Evolutionary conservation across 2,888 invertebrate species (phyloP), one percentile per base, ranked within the genome.

Genomic region (Phytoseiulus persimilis): DNA sequence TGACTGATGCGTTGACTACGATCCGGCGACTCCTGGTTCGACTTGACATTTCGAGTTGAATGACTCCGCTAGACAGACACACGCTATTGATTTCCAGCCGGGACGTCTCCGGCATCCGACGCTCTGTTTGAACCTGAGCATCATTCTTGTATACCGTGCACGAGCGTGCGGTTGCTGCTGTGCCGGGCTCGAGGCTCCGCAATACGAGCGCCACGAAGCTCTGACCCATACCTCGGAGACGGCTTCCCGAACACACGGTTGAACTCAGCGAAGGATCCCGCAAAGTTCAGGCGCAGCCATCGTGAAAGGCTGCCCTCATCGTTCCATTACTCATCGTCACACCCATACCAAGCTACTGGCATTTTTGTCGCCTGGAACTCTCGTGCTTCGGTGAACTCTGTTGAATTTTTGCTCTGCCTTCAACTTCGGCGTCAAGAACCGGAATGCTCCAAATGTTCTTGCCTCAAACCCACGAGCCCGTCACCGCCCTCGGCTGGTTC

Each of bases 401-500:
- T 65, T 6, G 65, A 18, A 65, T 11, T 23, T 23, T 28, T 23
- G 65, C 39, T 39, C 39, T 9, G 9, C 3, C 39, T 39, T 39
- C 39, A 9, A 39, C 39, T 39, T 9, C 39, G 9, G 9, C 39
- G 3, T 39, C 39, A 9, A 39, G 3, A 39, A 39, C 65, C 65
- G 65, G 18, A 28, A 87, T 87, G 87, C 33, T 87, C 28, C 5
- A 32, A 45, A 87, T 87, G 32, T 87, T 87, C n/a, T 28, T 87
- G 87, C 87, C 87, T n/a, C 33, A 33, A 32, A 87, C 32, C 5
- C 87, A 87, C 45, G 87, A 87, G 87, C 87, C 87, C 11, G 45
- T 87, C 33, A 87, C 87, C 87, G 87, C 87, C 31, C 87, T 87
- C 9, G 87, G 33, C 18, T n/a, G n/a, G 87, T 33, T 87, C n/a